Evolutionary conservation across 1,140 invertebrate species (phyloP), one percentile per base, ranked within the genome.

Genomic region (Platyscapa corneri): DNA sequence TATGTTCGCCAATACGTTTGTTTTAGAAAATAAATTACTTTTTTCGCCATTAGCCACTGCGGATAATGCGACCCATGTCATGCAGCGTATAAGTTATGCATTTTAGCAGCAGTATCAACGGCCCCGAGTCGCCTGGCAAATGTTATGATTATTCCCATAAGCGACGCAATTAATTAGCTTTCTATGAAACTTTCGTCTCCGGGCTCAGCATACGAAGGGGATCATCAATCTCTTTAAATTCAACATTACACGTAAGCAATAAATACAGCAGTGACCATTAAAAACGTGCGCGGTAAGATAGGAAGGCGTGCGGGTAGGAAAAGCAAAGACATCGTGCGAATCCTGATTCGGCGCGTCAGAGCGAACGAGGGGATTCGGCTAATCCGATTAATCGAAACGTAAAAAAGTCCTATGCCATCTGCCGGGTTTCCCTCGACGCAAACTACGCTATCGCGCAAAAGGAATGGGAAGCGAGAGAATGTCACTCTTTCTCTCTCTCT

Each of bases 341-440:
- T 80, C 60, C n/a, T 72, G 77, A 56, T 78, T 79, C 65, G 64
- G 65, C 77, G 82, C 74, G 79, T 85, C 49, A 60, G 79, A 56
- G 60, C 37, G 34, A 49, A 77, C 37, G 30, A 53, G 85, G 80
- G 82, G 81, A 76, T 84, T 46, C 84, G 83, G 83, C 85, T 90
- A 89, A 91, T 90, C 90, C 89, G 92, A 92, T 92, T 92, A 92
- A 91, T 90, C 83, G 89, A 85, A 89, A 89, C 86, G 89, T 88
- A 90, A 89, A 85, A 82, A 82, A 65, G 70, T 86, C 74, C 65
- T 65, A 18, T 87, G 88, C 88, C 89, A 91, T 90, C 90, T 91
- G 91, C 86, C 88, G 80, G 46, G 23, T 89, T 87, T 85, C 84
- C 84, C 85, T 70, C 46, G 27, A 23, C 30, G 32, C 49, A n/a